Evolutionary conservation across 2,113 vertebrate species (phyloP).

Genomic region (Suncus etruscus): DNA sequence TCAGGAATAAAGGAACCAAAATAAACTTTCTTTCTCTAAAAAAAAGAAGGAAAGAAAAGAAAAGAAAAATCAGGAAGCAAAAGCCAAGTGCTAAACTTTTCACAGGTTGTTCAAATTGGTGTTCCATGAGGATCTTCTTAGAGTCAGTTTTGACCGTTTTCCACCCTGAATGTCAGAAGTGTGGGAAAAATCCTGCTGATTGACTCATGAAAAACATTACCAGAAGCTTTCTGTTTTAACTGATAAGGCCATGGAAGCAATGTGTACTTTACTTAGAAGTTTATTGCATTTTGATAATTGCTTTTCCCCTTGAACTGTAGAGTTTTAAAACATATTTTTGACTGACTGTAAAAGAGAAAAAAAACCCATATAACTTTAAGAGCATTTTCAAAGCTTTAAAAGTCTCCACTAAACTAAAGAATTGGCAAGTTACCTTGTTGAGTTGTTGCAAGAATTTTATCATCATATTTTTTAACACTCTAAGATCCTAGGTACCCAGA

Average conservation of each 20-base stretch:
- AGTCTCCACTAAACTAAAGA: slow-evolving; percentile 58
- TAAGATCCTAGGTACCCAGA: background rate
- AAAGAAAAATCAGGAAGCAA: background rate
- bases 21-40: background rate
- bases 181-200: slow-evolving; percentile 40
- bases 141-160: slow-evolving; percentile 27
- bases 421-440: slow-evolving; percentile 69
- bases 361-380: slow-evolving; percentile 77
- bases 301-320: slow-evolving; percentile 78
- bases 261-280: slow-evolving; percentile 77
- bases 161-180: slow-evolving; percentile 9
- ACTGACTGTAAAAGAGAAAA: slow-evolving; percentile 72
- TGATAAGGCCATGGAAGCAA: slow-evolving; percentile 76
- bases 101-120: slow-evolving; percentile 20
- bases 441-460: slow-evolving; percentile 54
- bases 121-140: slow-evolving; percentile 37
- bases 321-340: slow-evolving; percentile 81
- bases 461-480: slow-evolving; percentile 49
- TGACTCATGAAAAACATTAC: slow-evolving; percentile 72
- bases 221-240: slow-evolving; percentile 70
- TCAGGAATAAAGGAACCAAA: background rate
- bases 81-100: slow-evolving; percentile 37
- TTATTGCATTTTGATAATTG: slow-evolving; percentile 82
- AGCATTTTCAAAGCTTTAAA: slow-evolving; percentile 77
- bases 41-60: background rate